Evolutionary conservation across 2,888 invertebrate species (phyloP).

Genomic region (Ophioninae sp.): DNA sequence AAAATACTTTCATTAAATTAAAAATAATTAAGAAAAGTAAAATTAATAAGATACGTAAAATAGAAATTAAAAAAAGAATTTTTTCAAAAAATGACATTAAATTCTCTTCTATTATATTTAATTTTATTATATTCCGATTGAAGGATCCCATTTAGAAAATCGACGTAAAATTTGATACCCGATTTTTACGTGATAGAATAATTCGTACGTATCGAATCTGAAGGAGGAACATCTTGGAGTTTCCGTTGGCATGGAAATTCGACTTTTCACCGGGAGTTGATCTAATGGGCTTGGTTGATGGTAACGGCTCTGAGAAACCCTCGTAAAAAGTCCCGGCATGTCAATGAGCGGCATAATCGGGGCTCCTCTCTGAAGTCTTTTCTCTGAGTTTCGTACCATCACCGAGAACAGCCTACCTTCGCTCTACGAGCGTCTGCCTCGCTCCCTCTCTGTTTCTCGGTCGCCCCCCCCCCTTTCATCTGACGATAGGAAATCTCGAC

Average conservation of each 20-base stretch:
- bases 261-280: slow-evolving; percentile 58
- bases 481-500: slow-evolving; percentile 59
- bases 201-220: slow-evolving; percentile 22
- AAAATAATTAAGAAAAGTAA: too few relatives aligned
- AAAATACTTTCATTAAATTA: too few relatives aligned
- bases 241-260: slow-evolving; percentile 48
- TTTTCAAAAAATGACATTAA: too few relatives aligned
- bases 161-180: too few relatives aligned
- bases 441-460: slow-evolving; percentile 6
- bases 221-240: slow-evolving; percentile 18
- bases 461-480: slow-evolving; percentile 13
- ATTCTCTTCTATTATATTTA: too few relatives aligned
- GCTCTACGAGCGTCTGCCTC: slow-evolving; percentile 10
- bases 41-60: too few relatives aligned
- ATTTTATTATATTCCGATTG: too few relatives aligned
- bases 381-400: slow-evolving; percentile 30
- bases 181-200: slow-evolving; percentile 55
- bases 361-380: slow-evolving; percentile 57
- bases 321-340: slow-evolving; percentile 64
- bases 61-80: too few relatives aligned
- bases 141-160: too few relatives aligned
- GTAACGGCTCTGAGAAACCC: slow-evolving; percentile 57
- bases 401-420: slow-evolving; percentile 6
- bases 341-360: slow-evolving; percentile 64
- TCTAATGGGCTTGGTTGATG: slow-evolving; percentile 51